Base-by-base conservation (phyloP, 2,113 vertebrate species). In the Archilochus colubris region DNA sequence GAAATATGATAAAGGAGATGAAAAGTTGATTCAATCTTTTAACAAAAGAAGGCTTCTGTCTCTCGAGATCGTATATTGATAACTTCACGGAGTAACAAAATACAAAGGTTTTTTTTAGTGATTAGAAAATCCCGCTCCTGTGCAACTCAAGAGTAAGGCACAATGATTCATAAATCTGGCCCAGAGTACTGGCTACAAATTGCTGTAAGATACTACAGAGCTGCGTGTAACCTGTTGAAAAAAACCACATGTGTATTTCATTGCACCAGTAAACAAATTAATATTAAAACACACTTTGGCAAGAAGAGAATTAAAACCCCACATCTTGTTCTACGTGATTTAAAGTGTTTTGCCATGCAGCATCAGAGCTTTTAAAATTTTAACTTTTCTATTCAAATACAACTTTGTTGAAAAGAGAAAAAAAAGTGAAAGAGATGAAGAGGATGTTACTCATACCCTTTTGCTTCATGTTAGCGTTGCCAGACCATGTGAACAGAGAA, bases 21-120 rank as follows among this genome's bases (percentile, higher is more conserved):
- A 96, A 91, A 86, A 94, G 91, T 40, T 93, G 86, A 96, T 91
- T 84, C 68, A 78, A 31, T 95, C 94, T 91, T 91, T 83, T 83
- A 44, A 93, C 53, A 72, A 57, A 89, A 76, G 58, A 63, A 80
- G 38, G 72, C 51, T 86, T 96, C 63, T 91, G 93, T 93, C 61
- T 88, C 22, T 90, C 82, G 40, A 67, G 79, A 74, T 78, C 78
- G 91, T 69, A 17, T 92, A 57, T 50, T 31, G 83, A 75, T 91
- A 85, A 84, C 66, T 91, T 75, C 0, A 1, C 12, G 62, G 73
- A 72, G 17, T 51, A 89, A 86, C 25, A 70, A 94, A 93, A 66
- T 27, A 74, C 40, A 62, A 44, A 76, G 10, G 2, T 61, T 70
- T 51, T 83, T 38, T 94, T 63, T 44, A 78, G 43, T 67, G 76